Base-by-base conservation (phyloP, 2,797 vertebrate species). In the Sebastes reedi region DNA sequence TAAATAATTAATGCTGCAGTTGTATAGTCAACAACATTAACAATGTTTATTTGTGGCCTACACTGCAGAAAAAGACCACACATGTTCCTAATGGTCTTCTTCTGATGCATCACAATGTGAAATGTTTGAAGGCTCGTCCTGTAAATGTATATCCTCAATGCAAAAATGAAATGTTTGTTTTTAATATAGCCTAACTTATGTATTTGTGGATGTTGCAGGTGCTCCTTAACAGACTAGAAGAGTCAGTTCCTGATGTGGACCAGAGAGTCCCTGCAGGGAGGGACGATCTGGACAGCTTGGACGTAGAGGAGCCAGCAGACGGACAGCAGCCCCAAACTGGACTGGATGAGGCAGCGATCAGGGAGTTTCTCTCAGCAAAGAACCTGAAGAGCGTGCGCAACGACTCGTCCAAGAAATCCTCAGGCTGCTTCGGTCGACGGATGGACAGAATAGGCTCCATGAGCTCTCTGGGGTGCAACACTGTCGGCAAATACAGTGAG, bases 401-500 rank as follows among this genome's bases (percentile, higher is more conserved):
- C 0, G 94, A 96, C 77, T 80, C 86, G 1, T 81, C 82, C 72
- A 92, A 88, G 12, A 94, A 32, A 4, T 92, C 92, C 12, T 96
- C 95, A 0, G 85, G 96, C 62, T 99, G 98, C 72, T 99, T 99
- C 0, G 97, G 97, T 3, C 88, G 94, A 16, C 95, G 93, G 76
- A 92, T 99, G 77, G 97, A 99, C 70, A 90, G 97, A 65, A 99
- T 99, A 0, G 96, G 96, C 30, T 96, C 96, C n/a, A 91, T 95
- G 89, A 97, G 96, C 1, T 94, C 96, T 22, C 93, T 98, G 92
- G 96, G 96, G 20, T 96, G 96, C 86, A 96, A 95, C 65, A 94
- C 92, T 1, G 85, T 92, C 1, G 90, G 94, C 27, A 94, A 72
- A 87, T 89, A 87, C 75, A 95, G 96, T 96, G 83, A 92, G 94